Conservation (phyloP, 2,113 vertebrate species). For the Eptatretus burgeri region DNA sequence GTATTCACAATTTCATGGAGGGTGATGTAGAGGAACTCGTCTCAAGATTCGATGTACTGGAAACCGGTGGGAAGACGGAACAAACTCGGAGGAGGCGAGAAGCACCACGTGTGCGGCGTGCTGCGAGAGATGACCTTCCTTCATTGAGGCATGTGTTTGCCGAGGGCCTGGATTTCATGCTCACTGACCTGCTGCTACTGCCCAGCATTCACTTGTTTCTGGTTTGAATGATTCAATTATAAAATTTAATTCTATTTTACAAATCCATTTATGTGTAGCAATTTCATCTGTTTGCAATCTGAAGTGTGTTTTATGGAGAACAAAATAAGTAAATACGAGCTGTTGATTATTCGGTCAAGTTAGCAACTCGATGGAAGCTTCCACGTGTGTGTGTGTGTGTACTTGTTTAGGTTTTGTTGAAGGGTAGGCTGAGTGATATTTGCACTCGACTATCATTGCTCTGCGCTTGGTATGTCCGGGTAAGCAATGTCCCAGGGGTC, state of each 20-base stretch:
- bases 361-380: no score
- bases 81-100: conserved; percentile 19
- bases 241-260: background rate
- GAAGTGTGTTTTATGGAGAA: background rate
- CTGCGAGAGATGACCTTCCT: conserved; percentile 40
- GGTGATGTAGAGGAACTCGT: no score
- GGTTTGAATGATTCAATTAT: conserved; percentile 24
- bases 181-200: conserved; percentile 62
- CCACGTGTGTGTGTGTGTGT: background rate
- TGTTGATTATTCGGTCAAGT: no score
- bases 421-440: no score
- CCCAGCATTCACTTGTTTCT: conserved; percentile 63
- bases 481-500: conserved; percentile 49
- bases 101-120: conserved; percentile 39
- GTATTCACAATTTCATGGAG: no score
- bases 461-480: conserved; percentile 37
- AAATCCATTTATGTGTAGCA: background rate
- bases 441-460: conserved; percentile 18
- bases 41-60: no score
- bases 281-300: background rate
- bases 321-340: no score
- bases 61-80: no score
- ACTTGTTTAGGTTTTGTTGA: conserved; percentile 16
- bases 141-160: conserved; percentile 58
- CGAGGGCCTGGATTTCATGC: conserved; percentile 75